phyloP scores from a whole-genome alignment of 2,113 vertebrate genomes.

The Cyanoderma ruficeps region DNA sequence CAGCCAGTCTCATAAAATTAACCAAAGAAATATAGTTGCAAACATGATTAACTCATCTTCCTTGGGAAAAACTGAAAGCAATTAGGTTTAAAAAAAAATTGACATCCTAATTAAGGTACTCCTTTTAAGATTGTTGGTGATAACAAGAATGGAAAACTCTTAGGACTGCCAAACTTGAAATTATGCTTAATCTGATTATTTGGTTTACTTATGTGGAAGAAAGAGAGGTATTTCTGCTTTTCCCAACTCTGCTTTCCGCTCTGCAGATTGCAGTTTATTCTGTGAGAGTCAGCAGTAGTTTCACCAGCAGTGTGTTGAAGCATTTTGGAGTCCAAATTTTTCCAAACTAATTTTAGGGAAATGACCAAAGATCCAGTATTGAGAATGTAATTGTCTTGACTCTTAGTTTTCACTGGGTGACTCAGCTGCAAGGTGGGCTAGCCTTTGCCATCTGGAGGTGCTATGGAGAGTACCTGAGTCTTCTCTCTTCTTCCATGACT shows the following conservation, averaged over 20 bases:
- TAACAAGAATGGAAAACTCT: background rate
- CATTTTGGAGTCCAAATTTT: background rate
- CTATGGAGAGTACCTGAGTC: background rate
- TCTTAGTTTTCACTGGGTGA: background rate
- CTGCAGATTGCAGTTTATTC: background rate
- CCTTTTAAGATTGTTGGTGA: background rate
- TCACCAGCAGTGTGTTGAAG: background rate
- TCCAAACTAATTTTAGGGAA: background rate
- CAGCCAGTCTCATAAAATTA: background rate
- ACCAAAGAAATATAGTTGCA: background rate
- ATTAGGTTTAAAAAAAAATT: background rate
- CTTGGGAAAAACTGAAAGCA: background rate
- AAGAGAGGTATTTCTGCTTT: background rate
- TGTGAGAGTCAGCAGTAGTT: background rate
- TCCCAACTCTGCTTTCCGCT: background rate
- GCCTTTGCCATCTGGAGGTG: background rate
- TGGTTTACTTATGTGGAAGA: background rate
- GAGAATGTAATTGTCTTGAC: background rate
- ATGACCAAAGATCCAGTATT: background rate
- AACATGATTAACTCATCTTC: background rate
- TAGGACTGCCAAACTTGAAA: background rate
- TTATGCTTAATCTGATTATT: background rate
- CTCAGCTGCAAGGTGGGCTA: background rate
- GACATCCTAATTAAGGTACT: background rate
- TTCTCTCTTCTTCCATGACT: background rate